Evolutionary conservation across 1,140 invertebrate species (phyloP).

Genomic region (Apis dorsata): DNA sequence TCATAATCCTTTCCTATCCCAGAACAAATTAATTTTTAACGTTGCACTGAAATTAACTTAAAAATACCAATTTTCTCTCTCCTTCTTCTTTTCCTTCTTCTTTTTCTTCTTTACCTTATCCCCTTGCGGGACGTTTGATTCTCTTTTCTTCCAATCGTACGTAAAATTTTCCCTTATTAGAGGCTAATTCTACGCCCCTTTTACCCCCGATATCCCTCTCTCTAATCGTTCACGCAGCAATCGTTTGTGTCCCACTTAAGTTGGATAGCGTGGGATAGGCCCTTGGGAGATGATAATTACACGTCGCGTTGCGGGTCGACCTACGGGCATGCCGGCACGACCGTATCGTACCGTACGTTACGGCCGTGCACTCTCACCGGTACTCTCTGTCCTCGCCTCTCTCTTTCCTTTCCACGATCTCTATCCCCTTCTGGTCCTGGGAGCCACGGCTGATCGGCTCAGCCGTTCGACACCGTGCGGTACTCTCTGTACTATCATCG

Average conservation of each 20-base stretch:
- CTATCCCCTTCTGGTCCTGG: constrained; percentile 41
- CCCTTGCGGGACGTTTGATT: neutral
- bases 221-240: constrained; percentile 69
- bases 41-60: neutral
- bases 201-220: constrained; percentile 35
- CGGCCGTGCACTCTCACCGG: constrained; percentile 68
- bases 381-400: constrained; percentile 58
- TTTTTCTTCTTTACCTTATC: no score
- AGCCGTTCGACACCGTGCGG: constrained; percentile 61
- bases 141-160: no score
- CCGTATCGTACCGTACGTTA: constrained; percentile 63
- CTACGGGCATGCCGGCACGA: constrained; percentile 63
- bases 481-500: constrained; percentile 66
- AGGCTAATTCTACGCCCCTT: neutral
- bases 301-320: constrained; percentile 67
- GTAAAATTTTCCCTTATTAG: neutral
- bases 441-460: constrained; percentile 42
- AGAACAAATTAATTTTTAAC: neutral
- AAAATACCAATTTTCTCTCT: neutral
- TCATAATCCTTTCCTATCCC: neutral
- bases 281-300: constrained; percentile 77
- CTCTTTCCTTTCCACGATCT: constrained; percentile 12
- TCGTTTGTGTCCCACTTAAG: constrained; percentile 69
- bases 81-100: no score
- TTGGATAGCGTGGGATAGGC: constrained; percentile 75